Evolutionary conservation across 2,113 vertebrate species (phyloP).

Genomic region (Pipra filicauda): DNA sequence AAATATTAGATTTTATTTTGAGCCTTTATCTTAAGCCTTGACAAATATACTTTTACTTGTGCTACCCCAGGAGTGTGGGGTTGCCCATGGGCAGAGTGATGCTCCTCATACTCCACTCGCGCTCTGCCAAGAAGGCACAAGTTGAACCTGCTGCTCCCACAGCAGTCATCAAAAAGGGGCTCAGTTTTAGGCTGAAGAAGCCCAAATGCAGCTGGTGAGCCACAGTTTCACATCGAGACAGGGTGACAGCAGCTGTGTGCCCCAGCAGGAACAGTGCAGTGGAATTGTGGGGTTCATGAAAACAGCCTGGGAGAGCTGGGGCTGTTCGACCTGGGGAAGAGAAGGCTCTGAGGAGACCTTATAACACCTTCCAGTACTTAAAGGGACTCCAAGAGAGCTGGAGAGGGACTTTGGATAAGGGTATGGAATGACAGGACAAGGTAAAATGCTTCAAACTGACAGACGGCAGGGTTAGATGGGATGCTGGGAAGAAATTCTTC

Average conservation of each 20-base stretch:
- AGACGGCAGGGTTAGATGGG: neutral
- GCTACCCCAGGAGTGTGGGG: neutral
- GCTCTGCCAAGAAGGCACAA: neutral
- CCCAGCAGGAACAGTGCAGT: neutral
- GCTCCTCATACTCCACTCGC: neutral
- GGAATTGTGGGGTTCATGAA: neutral
- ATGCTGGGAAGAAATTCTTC: neutral
- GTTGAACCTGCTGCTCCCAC: neutral
- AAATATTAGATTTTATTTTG: neutral
- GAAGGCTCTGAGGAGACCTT: neutral
- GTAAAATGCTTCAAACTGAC: neutral
- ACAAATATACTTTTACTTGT: neutral
- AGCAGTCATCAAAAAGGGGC: neutral
- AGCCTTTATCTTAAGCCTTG: neutral
- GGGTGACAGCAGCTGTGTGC: neutral
- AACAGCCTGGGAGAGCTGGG: neutral
- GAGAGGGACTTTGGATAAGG: neutral
- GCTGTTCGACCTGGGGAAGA: neutral
- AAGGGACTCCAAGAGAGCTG: neutral
- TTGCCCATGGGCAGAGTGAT: neutral
- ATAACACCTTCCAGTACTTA: neutral
- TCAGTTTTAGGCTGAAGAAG: neutral
- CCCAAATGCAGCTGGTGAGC: neutral
- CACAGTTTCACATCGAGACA: neutral
- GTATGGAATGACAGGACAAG: neutral